phyloP scores from a whole-genome alignment of 2,888 invertebrate genomes.

The Neelides folsomi region DNA sequence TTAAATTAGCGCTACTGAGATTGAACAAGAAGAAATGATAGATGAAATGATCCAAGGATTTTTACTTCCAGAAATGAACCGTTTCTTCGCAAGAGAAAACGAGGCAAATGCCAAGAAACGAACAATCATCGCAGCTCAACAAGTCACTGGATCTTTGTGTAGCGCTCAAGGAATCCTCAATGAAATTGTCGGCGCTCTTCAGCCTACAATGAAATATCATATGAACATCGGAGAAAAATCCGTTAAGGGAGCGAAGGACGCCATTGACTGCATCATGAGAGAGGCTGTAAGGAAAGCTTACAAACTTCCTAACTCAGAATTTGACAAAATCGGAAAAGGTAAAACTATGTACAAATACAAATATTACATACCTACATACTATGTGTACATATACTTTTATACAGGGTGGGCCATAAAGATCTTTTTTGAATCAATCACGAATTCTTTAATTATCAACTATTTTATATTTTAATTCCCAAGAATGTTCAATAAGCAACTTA shows the following conservation, averaged over 20 bases:
- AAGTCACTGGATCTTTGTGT: conserved; percentile 22
- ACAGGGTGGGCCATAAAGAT: no score
- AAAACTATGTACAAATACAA: no score
- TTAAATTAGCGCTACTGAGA: conserved; percentile 18
- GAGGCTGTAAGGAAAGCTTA: conserved; percentile 9
- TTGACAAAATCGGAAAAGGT: no score
- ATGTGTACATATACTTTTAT: no score
- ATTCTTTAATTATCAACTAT: no score
- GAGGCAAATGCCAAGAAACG: conserved; percentile 17
- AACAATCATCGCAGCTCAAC: conserved; percentile 20
- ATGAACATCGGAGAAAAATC: conserved; percentile 10
- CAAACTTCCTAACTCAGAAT: no score
- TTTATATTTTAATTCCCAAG: no score
- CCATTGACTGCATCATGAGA: conserved; percentile 22
- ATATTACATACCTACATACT: no score
- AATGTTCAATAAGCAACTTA: no score
- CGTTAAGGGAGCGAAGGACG: conserved; percentile 13
- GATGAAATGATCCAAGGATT: conserved; percentile 41
- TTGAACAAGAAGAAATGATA: conserved; percentile 40
- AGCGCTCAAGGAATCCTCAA: conserved; percentile 18
- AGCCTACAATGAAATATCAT: conserved; percentile 15
- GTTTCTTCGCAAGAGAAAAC: conserved; percentile 14
- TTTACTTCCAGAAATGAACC: conserved; percentile 38
- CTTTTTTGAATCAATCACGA: no score
- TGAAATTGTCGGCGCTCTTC: conserved; percentile 13